Evolutionary conservation across 2,113 vertebrate species (phyloP).

Genomic region (Sapayoa aenigma): DNA sequence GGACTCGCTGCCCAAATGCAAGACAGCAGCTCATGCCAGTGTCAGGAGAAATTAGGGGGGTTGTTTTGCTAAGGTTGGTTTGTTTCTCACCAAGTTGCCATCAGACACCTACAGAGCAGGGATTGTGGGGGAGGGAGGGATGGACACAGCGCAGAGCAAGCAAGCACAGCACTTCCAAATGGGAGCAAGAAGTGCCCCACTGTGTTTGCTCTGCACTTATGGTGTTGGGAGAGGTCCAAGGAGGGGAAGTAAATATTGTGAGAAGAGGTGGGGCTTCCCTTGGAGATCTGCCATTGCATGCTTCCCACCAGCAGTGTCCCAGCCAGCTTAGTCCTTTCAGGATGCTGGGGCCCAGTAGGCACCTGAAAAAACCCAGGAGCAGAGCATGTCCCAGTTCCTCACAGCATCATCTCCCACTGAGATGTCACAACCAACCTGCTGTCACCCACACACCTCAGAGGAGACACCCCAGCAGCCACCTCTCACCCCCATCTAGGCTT

Average conservation of each 20-base stretch:
- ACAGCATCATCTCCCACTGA: background rate
- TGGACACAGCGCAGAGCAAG: background rate
- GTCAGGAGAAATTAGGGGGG: background rate
- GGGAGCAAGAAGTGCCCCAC: background rate
- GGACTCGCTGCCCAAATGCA: background rate
- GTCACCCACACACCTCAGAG: background rate
- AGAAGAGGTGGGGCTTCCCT: constrained; percentile 58
- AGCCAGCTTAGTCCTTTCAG: background rate
- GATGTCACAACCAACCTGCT: background rate
- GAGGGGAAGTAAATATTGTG: constrained; percentile 54
- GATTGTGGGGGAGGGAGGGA: background rate
- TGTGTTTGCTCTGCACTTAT: background rate
- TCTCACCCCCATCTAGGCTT: background rate
- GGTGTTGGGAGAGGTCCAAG: background rate
- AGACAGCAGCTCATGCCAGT: background rate
- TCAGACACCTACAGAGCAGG: background rate
- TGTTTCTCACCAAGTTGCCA: background rate
- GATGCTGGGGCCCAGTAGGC: constrained; percentile 10
- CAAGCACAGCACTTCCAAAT: background rate
- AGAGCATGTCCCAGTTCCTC: background rate
- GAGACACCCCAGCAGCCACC: background rate
- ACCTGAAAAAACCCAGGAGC: background rate
- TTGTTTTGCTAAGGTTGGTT: background rate
- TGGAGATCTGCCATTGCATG: background rate
- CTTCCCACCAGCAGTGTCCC: background rate